These are phyloP conservation scores for Tenthredo amoena DNA, from an alignment of 2,888 invertebrate genomes.

Conservation along the genomic window DNA sequence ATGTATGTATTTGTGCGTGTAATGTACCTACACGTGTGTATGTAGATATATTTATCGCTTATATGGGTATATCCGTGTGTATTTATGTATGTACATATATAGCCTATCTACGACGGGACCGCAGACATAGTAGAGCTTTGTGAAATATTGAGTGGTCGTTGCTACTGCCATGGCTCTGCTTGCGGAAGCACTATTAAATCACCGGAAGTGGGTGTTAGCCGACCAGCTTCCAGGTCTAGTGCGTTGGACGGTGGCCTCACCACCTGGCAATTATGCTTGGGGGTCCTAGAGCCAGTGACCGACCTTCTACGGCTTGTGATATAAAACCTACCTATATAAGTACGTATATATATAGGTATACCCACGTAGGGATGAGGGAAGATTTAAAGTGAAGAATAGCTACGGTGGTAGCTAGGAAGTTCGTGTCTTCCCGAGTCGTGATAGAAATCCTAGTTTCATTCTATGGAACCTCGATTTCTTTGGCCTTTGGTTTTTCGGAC, in stretches of 20 bases:
- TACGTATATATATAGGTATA: not conserved
- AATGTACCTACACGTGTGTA: not conserved
- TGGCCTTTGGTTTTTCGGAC: no score
- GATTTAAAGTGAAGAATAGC: not conserved
- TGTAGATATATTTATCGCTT: not conserved
- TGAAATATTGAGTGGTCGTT: constrained; percentile 54
- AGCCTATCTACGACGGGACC: constrained; percentile 35
- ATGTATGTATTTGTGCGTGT: not conserved
- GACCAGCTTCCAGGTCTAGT: constrained; percentile 52
- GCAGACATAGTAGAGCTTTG: constrained; percentile 51
- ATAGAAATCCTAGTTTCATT: no score
- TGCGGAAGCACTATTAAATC: constrained; percentile 54
- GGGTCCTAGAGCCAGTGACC: constrained; percentile 28
- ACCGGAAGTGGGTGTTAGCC: constrained; percentile 53
- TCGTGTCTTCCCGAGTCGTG: not conserved
- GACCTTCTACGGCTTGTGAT: constrained; percentile 7
- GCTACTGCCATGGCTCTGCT: constrained; percentile 39
- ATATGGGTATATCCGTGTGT: not conserved
- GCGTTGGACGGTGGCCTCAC: constrained; percentile 38
- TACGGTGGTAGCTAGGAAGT: not conserved
- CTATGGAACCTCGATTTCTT: no score
- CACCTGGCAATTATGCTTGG: constrained; percentile 40
- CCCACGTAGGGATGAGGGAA: not conserved
- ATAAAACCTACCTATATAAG: not conserved
- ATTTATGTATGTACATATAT: not conserved